Percentiles rank a stretch among this genome's conserved stretches.
These are phyloP conservation scores for Podiceps cristatus DNA, from an alignment of 2,113 vertebrate genomes.

Conservation along the genomic window DNA sequence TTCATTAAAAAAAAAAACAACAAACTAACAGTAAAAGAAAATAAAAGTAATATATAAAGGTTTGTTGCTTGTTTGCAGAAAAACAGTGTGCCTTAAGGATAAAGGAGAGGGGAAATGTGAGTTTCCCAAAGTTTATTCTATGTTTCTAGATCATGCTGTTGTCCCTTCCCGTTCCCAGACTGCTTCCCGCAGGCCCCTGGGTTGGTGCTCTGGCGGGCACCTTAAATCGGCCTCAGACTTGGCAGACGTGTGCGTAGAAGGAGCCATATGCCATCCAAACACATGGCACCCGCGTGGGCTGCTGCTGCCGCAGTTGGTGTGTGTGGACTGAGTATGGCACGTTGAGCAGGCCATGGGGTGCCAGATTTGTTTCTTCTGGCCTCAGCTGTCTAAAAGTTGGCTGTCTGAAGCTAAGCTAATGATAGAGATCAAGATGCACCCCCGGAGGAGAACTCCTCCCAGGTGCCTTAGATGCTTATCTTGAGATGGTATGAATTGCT, in stretches of 20 bases:
- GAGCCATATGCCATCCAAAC: background rate
- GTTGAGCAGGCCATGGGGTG: accelerated
- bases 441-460: background rate
- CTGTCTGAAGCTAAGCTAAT: background rate
- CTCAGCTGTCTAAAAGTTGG: background rate
- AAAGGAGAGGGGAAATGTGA: background rate
- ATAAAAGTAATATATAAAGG: background rate
- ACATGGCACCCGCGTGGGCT: accelerated
- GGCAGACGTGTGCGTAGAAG: background rate
- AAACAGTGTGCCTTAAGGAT: background rate
- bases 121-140: background rate
- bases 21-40: background rate
- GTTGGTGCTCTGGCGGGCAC: background rate
- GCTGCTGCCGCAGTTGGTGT: background rate
- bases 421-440: accelerated
- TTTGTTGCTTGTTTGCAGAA: background rate
- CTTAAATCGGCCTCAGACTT: background rate
- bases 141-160: background rate
- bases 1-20: background rate
- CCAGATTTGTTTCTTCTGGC: background rate
- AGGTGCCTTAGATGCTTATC: background rate
- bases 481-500: background rate
- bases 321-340: accelerated
- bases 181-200: background rate
- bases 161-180: background rate